A percentile compares a stretch with the other conserved stretches of the same genome.
phyloP scores from a whole-genome alignment of 2,113 vertebrate genomes.

The Cynoglossus semilaevis region DNA sequence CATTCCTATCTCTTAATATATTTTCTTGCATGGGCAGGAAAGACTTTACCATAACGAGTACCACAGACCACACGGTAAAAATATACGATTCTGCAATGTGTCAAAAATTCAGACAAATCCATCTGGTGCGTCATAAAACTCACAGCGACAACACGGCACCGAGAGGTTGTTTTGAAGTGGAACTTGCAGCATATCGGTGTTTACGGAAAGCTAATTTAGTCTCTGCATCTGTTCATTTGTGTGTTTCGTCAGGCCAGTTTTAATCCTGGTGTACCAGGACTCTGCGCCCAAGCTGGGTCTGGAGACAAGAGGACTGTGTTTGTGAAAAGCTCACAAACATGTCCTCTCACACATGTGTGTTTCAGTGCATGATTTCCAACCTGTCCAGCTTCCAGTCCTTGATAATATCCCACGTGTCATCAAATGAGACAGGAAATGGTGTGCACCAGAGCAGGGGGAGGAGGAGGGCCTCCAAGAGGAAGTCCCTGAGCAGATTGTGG shows the following conservation, averaged over 20 bases:
- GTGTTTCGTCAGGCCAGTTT: constrained; percentile 14
- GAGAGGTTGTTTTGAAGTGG: constrained; percentile 33
- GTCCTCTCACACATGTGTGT: constrained; percentile 33
- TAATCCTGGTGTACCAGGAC: constrained; percentile 29
- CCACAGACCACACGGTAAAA: constrained; percentile 19
- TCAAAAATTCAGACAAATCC: constrained; percentile 17
- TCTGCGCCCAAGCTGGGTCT: constrained; percentile 30
- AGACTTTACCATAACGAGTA: constrained; percentile 26
- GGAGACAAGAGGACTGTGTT: constrained; percentile 32
- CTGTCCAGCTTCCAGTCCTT: constrained; percentile 36
- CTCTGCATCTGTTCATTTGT: constrained; percentile 23
- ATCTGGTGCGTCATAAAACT: constrained; percentile 27
- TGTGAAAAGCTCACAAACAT: constrained; percentile 40
- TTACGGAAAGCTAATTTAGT: constrained; percentile 22
- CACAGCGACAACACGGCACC: constrained; percentile 24
- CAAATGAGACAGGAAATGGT: constrained; percentile 65
- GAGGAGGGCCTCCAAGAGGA: constrained; percentile 52
- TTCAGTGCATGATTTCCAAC: constrained; percentile 24
- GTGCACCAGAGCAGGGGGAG: constrained; percentile 49
- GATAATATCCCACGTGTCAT: constrained; percentile 60
- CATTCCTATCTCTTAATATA: constrained; percentile 45
- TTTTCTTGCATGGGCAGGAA: constrained; percentile 32
- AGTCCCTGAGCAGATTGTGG: constrained; percentile 43
- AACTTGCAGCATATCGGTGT: constrained; percentile 24
- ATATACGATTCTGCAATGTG: constrained; percentile 19